Evolutionary conservation across 2,888 invertebrate species (phyloP).

Genomic region (Lumbricus terrestris): DNA sequence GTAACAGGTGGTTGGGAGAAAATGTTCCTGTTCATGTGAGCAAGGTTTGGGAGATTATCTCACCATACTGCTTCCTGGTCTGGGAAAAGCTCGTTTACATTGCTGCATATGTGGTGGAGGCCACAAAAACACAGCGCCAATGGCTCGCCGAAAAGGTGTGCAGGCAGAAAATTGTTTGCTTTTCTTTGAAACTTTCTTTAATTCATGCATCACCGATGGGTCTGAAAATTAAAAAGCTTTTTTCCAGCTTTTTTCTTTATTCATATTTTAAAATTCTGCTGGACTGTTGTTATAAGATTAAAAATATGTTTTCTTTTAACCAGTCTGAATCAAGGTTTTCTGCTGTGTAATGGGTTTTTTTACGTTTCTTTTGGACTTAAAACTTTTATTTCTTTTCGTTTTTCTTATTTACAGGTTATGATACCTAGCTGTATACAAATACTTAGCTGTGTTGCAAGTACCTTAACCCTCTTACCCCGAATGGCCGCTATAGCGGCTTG

Average conservation of each 20-base stretch:
- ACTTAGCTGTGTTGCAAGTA: too few relatives aligned
- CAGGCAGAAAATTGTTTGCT: not conserved
- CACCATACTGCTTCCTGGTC: conserved; percentile 47
- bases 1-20: conserved; percentile 50
- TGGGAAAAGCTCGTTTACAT: conserved; percentile 44
- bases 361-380: not conserved
- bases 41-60: conserved; percentile 43
- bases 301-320: not conserved
- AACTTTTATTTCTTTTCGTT: too few relatives aligned
- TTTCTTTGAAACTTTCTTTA: not conserved
- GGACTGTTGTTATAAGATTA: not conserved
- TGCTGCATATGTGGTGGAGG: conserved; percentile 42
- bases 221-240: not conserved
- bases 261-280: not conserved
- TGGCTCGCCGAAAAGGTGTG: conserved; percentile 42
- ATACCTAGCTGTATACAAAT: too few relatives aligned
- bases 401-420: too few relatives aligned
- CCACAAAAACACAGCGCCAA: conserved; percentile 44
- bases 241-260: not conserved
- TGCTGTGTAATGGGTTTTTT: not conserved
- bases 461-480: too few relatives aligned
- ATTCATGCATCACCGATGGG: not conserved
- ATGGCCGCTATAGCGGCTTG: too few relatives aligned
- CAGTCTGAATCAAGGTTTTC: not conserved
- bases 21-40: conserved; percentile 52